Evolutionary conservation across 1,140 invertebrate species (phyloP).

Genomic region (Carposina sasakii): DNA sequence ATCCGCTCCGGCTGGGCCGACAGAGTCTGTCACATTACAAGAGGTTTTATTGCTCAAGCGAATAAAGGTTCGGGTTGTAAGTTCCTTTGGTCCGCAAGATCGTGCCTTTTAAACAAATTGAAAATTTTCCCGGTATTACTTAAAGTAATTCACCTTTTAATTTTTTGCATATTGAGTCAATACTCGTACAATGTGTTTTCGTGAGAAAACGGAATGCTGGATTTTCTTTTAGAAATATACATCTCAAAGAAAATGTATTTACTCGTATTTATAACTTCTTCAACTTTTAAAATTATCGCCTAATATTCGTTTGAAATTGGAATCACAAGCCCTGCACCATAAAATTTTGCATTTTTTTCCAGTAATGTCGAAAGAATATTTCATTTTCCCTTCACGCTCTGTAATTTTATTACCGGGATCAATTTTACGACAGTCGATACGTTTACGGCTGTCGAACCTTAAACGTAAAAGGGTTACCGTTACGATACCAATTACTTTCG

Average conservation of each 20-base stretch:
- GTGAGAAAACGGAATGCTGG: neutral
- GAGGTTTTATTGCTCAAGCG: slow-evolving; percentile 36
- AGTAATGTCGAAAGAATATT: slow-evolving; percentile 33
- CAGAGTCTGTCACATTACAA: slow-evolving; percentile 42
- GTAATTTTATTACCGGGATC: slow-evolving; percentile 48
- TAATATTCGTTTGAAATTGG: neutral
- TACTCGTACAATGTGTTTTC: too few relatives aligned
- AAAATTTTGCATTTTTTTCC: slow-evolving; percentile 32
- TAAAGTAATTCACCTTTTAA: too few relatives aligned
- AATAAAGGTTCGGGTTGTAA: too few relatives aligned
- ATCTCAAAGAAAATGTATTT: too few relatives aligned
- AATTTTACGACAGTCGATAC: slow-evolving; percentile 51
- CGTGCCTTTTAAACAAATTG: too few relatives aligned
- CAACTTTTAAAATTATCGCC: neutral
- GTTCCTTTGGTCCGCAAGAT: too few relatives aligned
- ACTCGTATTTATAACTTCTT: too few relatives aligned
- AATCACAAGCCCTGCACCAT: slow-evolving; percentile 19
- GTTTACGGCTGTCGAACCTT: slow-evolving; percentile 45
- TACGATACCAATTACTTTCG: slow-evolving; percentile 27
- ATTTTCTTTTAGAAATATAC: too few relatives aligned
- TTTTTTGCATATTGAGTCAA: too few relatives aligned
- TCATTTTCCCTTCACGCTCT: slow-evolving; percentile 42
- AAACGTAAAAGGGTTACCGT: slow-evolving; percentile 43
- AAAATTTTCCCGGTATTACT: too few relatives aligned
- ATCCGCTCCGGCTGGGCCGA: slow-evolving; percentile 35